phyloP scores from a whole-genome alignment of 2,797 vertebrate genomes.

The Anableps anableps region DNA sequence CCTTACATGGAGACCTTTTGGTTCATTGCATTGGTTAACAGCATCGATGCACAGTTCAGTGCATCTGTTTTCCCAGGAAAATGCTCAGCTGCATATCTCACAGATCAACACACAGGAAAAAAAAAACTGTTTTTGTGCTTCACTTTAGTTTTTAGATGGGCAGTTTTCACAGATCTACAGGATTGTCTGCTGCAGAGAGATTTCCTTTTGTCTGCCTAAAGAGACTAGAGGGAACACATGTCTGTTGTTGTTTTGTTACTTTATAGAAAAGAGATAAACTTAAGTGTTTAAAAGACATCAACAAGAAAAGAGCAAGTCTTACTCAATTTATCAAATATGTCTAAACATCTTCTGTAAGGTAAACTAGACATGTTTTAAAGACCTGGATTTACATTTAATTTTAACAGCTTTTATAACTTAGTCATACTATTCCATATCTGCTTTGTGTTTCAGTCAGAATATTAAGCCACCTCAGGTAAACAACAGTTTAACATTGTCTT shows the following conservation, averaged over 20 bases:
- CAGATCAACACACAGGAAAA: not conserved
- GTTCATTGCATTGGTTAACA: slow-evolving; percentile 16
- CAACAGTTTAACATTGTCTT: not conserved
- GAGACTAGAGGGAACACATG: slow-evolving; percentile 26
- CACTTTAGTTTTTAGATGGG: slow-evolving; percentile 19
- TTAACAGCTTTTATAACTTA: not conserved
- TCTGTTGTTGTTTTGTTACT: slow-evolving; percentile 17
- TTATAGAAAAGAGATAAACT: not conserved
- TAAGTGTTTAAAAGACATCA: not conserved
- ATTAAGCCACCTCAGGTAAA: not conserved
- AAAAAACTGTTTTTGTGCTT: slow-evolving; percentile 9
- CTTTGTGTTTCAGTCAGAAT: not conserved
- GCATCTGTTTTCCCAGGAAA: slow-evolving; percentile 10
- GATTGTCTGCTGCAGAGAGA: slow-evolving; percentile 23
- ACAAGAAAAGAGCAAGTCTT: not conserved
- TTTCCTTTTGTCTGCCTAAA: slow-evolving; percentile 35
- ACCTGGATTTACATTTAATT: not conserved
- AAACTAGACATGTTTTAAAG: not conserved
- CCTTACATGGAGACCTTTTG: slow-evolving; percentile 11
- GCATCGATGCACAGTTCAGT: slow-evolving; percentile 23
- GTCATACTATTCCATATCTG: not conserved
- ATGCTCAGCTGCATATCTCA: slow-evolving; percentile 14
- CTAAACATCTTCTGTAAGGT: not conserved
- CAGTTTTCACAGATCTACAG: slow-evolving; percentile 41
- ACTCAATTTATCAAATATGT: not conserved